Conservation (phyloP, 2,888 invertebrate genomes). For the Tromatobia lineatoria region DNA sequence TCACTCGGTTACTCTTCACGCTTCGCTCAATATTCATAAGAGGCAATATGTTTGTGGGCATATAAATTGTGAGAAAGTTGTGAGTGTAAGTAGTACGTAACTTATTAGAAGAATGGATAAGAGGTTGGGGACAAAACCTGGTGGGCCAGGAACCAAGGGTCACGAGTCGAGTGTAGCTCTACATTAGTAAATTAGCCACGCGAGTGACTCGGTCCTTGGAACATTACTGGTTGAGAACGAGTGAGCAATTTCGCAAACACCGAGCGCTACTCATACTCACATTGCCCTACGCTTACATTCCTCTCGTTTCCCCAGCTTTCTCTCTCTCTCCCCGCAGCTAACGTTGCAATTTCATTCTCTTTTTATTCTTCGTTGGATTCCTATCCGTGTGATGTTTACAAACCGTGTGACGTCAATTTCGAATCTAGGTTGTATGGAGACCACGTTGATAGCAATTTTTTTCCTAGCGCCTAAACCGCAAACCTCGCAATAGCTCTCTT, state of each 20-base stretch:
- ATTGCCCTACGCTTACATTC: neutral
- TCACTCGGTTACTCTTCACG: neutral
- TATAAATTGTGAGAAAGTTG: neutral
- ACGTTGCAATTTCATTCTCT: slow-evolving; percentile 8
- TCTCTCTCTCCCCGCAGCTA: neutral
- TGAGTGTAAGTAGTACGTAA: neutral
- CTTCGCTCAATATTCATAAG: neutral
- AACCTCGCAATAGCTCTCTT: neutral
- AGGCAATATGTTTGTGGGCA: neutral
- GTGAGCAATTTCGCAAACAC: slow-evolving; percentile 26
- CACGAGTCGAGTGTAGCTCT: slow-evolving; percentile 70
- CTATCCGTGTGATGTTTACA: slow-evolving; percentile 50
- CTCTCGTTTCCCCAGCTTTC: slow-evolving; percentile 4
- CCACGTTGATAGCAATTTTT: neutral
- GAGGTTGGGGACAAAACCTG: slow-evolving; percentile 36
- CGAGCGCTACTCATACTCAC: slow-evolving; percentile 10
- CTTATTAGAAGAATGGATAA: neutral
- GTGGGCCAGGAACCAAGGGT: slow-evolving; percentile 39
- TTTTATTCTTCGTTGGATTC: slow-evolving; percentile 5
- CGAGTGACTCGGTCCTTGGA: slow-evolving; percentile 58
- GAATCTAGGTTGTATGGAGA: slow-evolving; percentile 5
- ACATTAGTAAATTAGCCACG: slow-evolving; percentile 82
- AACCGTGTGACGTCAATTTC: slow-evolving; percentile 55
- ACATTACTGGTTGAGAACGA: slow-evolving; percentile 9
- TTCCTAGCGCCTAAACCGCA: neutral